Evolutionary conservation across 2,888 invertebrate genomes (phyloP).

Genomic region (Orchesella flavescens): DNA sequence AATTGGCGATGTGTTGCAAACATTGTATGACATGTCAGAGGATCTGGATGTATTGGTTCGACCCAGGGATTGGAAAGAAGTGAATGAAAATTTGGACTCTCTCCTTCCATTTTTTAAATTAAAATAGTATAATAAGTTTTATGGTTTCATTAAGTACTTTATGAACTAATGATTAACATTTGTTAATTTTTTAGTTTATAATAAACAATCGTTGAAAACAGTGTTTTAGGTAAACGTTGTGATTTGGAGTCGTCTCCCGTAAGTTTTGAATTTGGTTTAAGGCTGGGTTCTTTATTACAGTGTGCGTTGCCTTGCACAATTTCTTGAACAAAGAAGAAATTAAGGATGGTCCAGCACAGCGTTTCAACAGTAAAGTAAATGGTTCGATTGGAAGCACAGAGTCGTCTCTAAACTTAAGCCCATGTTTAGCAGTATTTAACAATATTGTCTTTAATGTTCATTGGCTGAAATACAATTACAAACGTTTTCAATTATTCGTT

Average conservation of each 20-base stretch:
- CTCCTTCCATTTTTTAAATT: background rate
- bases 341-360: background rate
- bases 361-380: background rate
- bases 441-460: no score
- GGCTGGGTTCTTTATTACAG: background rate
- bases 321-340: slow-evolving; percentile 1
- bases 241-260: background rate
- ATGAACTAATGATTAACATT: no score
- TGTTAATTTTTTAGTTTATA: no score
- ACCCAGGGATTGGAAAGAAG: slow-evolving; percentile 8
- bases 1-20: background rate
- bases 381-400: background rate
- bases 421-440: no score
- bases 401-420: no score
- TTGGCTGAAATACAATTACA: no score
- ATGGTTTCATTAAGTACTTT: no score
- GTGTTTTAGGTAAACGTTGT: slow-evolving; percentile 12
- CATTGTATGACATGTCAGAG: background rate
- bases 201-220: slow-evolving; percentile 12
- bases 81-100: slow-evolving; percentile 1
- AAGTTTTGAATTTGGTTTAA: background rate
- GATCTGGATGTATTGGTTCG: slow-evolving; percentile 17
- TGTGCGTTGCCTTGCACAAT: slow-evolving; percentile 23
- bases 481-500: background rate
- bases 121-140: no score